Evolutionary conservation across 2,113 vertebrate species (phyloP), one percentile per base, ranked within the genome.

Genomic region (Morone saxatilis): DNA sequence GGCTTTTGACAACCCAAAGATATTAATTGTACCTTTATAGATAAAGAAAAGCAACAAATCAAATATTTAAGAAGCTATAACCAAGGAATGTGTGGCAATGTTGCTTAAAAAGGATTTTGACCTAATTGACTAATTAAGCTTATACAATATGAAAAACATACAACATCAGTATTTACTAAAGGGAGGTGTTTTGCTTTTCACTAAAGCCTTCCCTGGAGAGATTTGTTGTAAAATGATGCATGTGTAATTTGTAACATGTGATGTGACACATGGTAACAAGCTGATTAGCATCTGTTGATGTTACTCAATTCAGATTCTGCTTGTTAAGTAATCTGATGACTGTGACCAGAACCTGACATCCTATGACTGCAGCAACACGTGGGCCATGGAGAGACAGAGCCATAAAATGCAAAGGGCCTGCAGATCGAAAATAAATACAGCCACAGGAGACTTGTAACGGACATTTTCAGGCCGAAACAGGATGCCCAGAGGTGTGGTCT

Each of bases 391-490:
- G 12, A 31, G 51, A 68, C 17, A 13, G 40, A 40, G 53, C 36
- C 10, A 10, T 13, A 51, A 50, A 71, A 71, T 38, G n/a, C 65
- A 65, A 60, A 66, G 16, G 50, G 43, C 10, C 76, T 17, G 73
- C 63, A n/a, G 62, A 22, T 68, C 14, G 6, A 54, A 71, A 59
- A 50, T 12, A 76, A 31, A 79, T n/a, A 8, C 31, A 50, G 36
- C 61, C 74, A 22, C 71, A 6, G 36, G 75, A 77, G 80, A 70
- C 69, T 17, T 19, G 7, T 65, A 65, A 77, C 3, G 54, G 84
- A 90, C 79, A 45, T 79, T 88, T 91, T 76, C n/a, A 88, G 84
- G 83, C 68, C 69, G 60, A 72, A 68, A 66, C 61, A 4, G 38
- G 40, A 71, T 20, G 31, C 61, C 61, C 76, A 76, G 69, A 22